phyloP scores from a whole-genome alignment of 2,888 invertebrate genomes.

The Campaea margaritaria region DNA sequence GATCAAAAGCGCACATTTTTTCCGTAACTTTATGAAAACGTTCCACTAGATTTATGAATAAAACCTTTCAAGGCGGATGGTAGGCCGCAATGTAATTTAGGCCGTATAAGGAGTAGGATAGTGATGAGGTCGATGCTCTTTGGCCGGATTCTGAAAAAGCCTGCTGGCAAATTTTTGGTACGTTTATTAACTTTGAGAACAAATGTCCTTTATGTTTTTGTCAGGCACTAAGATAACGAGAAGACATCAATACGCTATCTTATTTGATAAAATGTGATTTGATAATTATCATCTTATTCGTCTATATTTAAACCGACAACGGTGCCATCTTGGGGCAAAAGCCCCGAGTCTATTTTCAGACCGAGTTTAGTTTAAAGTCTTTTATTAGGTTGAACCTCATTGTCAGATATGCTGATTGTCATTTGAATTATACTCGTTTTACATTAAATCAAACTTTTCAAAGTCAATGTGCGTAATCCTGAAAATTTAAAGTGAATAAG shows the following conservation, averaged over 20 bases:
- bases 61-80: slow-evolving; percentile 82
- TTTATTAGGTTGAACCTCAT: no score
- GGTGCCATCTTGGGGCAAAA: no score
- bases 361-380: no score
- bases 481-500: neutral
- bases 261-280: no score
- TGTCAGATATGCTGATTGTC: no score
- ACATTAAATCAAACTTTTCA: neutral
- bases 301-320: no score
- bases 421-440: neutral
- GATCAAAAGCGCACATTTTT: slow-evolving; percentile 70
- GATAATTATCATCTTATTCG: no score
- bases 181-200: no score
- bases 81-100: slow-evolving; percentile 80
- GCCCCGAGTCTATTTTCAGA: no score
- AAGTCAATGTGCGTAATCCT: neutral
- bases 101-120: slow-evolving; percentile 66
- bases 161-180: neutral
- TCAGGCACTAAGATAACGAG: no score
- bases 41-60: slow-evolving; percentile 83
- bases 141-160: slow-evolving; percentile 6
- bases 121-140: slow-evolving; percentile 4
- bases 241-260: no score
- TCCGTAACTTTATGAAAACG: slow-evolving; percentile 80
- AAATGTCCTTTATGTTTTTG: no score